phyloP scores from a whole-genome alignment of 1,140 invertebrate species.

The Lordiphosa mommai region DNA sequence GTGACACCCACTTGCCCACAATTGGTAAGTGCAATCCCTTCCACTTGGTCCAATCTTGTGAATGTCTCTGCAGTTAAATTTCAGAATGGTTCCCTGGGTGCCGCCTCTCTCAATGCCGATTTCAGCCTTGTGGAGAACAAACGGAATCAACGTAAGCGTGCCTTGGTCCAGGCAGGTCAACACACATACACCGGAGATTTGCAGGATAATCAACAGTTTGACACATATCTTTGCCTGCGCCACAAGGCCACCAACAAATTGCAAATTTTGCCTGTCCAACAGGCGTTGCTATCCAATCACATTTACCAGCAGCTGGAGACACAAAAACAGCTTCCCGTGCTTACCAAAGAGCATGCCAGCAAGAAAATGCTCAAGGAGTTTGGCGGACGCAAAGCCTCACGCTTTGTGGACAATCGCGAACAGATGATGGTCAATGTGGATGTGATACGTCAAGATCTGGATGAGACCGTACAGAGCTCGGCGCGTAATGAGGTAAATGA shows the following conservation, averaged over 20 bases:
- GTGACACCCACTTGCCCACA: slow-evolving; percentile 24
- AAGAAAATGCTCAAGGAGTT: slow-evolving; percentile 67
- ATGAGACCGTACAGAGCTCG: slow-evolving; percentile 52
- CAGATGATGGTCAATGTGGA: slow-evolving; percentile 69
- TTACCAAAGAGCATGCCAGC: slow-evolving; percentile 47
- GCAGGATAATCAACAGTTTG: slow-evolving; percentile 31
- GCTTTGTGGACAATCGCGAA: slow-evolving; percentile 50
- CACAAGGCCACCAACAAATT: slow-evolving; percentile 61
- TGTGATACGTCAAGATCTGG: slow-evolving; percentile 61
- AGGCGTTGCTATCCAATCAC: slow-evolving; percentile 51
- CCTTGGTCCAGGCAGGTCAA: slow-evolving; percentile 40
- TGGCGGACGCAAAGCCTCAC: slow-evolving; percentile 65
- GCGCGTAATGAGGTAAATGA: slow-evolving; percentile 17
- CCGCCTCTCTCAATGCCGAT: slow-evolving; percentile 14
- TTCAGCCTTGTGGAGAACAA: slow-evolving; percentile 26
- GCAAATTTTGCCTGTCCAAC: slow-evolving; percentile 53
- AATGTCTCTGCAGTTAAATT: slow-evolving; percentile 49
- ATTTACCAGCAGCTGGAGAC: slow-evolving; percentile 52
- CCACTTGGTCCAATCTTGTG: neutral
- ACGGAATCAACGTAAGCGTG: slow-evolving; percentile 22
- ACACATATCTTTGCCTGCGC: slow-evolving; percentile 62
- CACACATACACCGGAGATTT: slow-evolving; percentile 44
- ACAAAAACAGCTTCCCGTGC: slow-evolving; percentile 16
- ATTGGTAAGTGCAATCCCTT: slow-evolving; percentile 30
- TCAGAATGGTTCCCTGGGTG: slow-evolving; percentile 59